Percentiles rank a stretch among this genome's conserved stretches.
Conservation (phyloP, 1,140 invertebrate genomes). For the Cheumatopsyche charites region DNA sequence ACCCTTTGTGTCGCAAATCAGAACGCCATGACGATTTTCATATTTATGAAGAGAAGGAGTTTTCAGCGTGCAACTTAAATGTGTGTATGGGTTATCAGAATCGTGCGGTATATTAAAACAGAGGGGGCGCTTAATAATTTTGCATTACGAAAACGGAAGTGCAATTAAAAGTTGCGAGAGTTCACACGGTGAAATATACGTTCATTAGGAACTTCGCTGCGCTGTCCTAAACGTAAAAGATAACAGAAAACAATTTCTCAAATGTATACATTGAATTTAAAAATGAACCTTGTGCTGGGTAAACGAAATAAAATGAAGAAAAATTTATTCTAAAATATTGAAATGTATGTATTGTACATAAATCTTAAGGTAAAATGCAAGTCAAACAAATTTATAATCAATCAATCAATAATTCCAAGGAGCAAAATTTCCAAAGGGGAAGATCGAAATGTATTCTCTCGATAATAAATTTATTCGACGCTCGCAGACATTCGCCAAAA, state of each 20-base stretch:
- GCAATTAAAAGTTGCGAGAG: conserved; percentile 30
- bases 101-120: conserved; percentile 7
- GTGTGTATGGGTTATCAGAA: conserved; percentile 8
- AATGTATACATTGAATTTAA: conserved; percentile 3
- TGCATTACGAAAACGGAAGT: conserved; percentile 26
- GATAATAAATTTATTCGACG: too few species aligned
- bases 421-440: not conserved
- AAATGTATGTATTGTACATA: too few species aligned
- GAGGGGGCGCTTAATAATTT: conserved; percentile 23
- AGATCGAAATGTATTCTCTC: not conserved
- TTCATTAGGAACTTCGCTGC: conserved; percentile 20
- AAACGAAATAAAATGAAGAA: too few species aligned
- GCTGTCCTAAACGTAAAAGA: conserved; percentile 8
- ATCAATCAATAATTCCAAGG: not conserved
- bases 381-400: too few species aligned
- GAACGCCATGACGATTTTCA: too few species aligned
- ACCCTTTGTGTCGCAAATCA: too few species aligned
- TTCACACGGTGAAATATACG: conserved; percentile 27
- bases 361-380: too few species aligned
- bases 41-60: too few species aligned
- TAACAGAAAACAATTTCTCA: conserved; percentile 7
- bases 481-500: too few species aligned
- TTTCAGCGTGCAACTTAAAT: too few species aligned
- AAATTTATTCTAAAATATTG: too few species aligned
- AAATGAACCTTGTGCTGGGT: not conserved